phyloP scores from a whole-genome alignment of 2,797 vertebrate genomes.

The Emydoidea blandingii region DNA sequence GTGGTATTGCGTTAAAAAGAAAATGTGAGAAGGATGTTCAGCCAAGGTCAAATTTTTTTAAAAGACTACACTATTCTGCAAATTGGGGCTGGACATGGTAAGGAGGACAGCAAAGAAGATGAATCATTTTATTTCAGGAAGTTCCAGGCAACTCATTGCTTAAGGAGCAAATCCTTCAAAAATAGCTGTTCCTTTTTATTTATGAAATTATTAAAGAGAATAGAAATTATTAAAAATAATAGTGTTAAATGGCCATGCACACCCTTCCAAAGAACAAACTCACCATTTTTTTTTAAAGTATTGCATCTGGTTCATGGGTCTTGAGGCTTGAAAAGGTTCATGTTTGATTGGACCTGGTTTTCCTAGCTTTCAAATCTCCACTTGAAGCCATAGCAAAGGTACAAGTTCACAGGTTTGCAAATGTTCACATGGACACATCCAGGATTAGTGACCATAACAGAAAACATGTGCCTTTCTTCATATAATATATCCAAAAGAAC shows the following conservation, averaged over 20 bases:
- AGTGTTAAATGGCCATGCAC: neutral
- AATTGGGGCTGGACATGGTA: accelerated
- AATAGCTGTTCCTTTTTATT: neutral
- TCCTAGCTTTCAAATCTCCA: neutral
- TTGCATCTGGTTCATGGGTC: neutral
- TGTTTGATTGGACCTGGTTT: neutral
- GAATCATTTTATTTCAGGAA: neutral
- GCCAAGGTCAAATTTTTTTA: neutral
- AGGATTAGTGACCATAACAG: neutral
- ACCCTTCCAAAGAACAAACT: neutral
- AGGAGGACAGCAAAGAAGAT: neutral
- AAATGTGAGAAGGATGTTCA: neutral
- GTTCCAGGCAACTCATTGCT: neutral
- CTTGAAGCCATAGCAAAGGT: neutral
- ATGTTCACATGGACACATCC: neutral
- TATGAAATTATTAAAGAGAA: neutral
- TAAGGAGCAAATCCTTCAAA: neutral
- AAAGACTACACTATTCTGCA: accelerated
- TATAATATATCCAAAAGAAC: neutral
- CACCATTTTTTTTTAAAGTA: neutral
- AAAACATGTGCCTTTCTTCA: neutral
- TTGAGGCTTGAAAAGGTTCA: neutral
- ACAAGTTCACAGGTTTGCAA: neutral
- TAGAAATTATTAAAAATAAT: neutral
- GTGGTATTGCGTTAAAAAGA: neutral